phyloP scores from a whole-genome alignment of 2,797 vertebrate genomes.

The Eulemur rubriventer region DNA sequence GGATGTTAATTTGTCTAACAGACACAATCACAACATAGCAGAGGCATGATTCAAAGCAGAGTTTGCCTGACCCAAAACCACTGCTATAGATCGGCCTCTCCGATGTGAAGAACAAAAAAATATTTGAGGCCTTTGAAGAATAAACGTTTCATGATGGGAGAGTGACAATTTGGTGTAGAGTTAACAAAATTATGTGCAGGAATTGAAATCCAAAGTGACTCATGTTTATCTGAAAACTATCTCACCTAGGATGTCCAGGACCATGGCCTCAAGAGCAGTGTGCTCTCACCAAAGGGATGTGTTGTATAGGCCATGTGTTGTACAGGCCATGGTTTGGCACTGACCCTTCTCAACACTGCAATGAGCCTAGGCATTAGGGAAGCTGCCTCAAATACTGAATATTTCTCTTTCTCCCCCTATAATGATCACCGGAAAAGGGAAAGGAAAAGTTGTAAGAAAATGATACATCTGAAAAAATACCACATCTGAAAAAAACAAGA shows the following conservation, averaged over 20 bases:
- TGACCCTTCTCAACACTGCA: background rate
- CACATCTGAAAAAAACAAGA: background rate
- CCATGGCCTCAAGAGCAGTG: background rate
- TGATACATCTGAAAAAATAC: background rate
- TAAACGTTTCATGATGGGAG: background rate
- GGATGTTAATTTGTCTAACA: background rate
- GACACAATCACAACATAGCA: background rate
- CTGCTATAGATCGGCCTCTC: background rate
- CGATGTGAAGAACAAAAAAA: background rate
- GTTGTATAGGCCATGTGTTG: rapidly evolving
- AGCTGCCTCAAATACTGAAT: background rate
- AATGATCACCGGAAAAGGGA: background rate
- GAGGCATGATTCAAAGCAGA: background rate
- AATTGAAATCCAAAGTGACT: background rate
- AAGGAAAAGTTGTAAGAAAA: background rate
- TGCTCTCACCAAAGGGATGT: background rate
- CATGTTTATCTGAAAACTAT: background rate
- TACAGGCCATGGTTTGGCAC: background rate
- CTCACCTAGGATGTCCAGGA: background rate
- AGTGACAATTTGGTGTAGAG: background rate
- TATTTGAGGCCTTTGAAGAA: background rate
- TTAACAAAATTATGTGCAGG: background rate
- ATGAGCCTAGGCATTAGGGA: background rate
- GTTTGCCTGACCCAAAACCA: background rate
- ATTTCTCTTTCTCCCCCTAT: background rate